A percentile compares a stretch with the other conserved stretches of the same genome.
phyloP scores from a whole-genome alignment of 2,113 vertebrate species.

The Podocnemis expansa region DNA sequence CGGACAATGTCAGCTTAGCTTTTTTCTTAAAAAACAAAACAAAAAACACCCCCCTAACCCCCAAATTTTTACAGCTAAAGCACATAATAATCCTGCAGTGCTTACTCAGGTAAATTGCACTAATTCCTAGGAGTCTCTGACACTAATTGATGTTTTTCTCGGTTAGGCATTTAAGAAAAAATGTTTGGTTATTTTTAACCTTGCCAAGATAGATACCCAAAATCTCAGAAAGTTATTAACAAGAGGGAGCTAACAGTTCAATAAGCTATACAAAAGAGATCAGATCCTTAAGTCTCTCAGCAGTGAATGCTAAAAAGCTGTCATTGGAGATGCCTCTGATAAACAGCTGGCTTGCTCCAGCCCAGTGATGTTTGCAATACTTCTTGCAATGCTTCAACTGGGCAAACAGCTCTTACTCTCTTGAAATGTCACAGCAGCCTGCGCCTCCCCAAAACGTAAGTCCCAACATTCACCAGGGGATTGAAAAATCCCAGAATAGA shows the following conservation, averaged over 20 bases:
- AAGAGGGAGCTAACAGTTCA: not conserved
- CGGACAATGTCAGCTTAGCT: not conserved
- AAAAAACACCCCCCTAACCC: too few relatives aligned
- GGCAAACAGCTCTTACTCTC: rapidly evolving
- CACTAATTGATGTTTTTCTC: not conserved
- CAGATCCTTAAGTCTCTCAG: not conserved
- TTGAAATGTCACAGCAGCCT: not conserved
- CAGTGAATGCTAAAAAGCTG: not conserved
- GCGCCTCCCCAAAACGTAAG: not conserved
- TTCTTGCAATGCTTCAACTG: not conserved
- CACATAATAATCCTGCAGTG: not conserved
- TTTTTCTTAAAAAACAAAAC: not conserved
- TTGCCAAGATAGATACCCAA: not conserved
- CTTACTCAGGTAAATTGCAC: not conserved
- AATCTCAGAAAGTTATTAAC: not conserved
- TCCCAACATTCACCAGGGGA: not conserved
- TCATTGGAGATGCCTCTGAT: rapidly evolving
- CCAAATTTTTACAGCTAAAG: not conserved
- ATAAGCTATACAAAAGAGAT: not conserved
- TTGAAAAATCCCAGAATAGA: not conserved
- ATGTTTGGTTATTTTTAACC: not conserved
- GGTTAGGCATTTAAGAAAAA: not conserved
- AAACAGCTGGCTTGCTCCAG: not conserved
- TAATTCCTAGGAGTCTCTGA: not conserved
- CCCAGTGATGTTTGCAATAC: not conserved